Base-by-base conservation (phyloP, 53 echinoderm and acorn worm species). In the Temnopleurus reevesii region DNA sequence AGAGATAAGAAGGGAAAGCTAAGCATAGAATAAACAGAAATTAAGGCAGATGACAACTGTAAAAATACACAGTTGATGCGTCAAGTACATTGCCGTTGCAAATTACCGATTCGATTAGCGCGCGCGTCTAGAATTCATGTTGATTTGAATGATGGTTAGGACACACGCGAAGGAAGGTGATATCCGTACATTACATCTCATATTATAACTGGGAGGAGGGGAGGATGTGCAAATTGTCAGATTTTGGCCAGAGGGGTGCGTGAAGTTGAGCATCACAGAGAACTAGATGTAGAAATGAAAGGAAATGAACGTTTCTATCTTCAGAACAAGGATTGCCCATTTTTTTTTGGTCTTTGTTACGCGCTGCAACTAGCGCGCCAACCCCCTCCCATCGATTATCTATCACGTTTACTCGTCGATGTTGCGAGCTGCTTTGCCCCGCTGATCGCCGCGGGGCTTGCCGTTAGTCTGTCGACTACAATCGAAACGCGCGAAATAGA, bases 11-110 rank as follows among this genome's bases (percentile, higher is more conserved):
- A n/a, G n/a, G n/a, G n/a, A n/a, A 34, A 4, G 6, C 47, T 7
- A 79, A 4, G 49, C 71, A 71, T 66, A 87, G n/a, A 66, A 87
- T 87, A 87, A 87, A 87, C 71, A 87, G 71, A 87, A 66, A 66
- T 66, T 64, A 65, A 29, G 46, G 33, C 88, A 87, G 53, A 87
- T 66, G 88, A 87, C 88, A 87, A 87, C 88, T 87, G 88, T 31
- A 87, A 87, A 87, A 87, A 87, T 87, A 87, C 88, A 87, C 86
- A 61, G 86, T 85, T 85, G 86, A 59, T 85, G 86, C 71, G 88
- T 51, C n/a, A 66, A 87, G 53, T 66, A 49, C 49, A 87, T 66
- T 87, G 65, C 31, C 29, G 49, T 45, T 87, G 88, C 66, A 66
- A 87, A 87, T 87, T 87, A 87, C 88, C 71, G 71, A 87, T 87